Conservation (phyloP, 1,140 invertebrate genomes). For the Lepidostoma basale region DNA sequence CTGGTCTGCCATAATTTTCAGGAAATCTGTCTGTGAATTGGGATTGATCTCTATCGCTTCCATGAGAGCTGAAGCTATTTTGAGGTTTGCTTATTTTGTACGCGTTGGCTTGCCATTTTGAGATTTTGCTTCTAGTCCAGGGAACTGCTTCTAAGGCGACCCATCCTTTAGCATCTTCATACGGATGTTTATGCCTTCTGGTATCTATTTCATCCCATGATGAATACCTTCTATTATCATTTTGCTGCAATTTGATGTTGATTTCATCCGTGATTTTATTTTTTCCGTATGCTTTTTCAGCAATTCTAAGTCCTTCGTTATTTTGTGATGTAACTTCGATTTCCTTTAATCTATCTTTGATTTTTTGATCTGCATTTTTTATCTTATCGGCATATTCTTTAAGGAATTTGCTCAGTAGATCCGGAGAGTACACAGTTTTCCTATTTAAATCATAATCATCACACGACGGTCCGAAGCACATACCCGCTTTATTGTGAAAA, state of each 20-base stretch:
- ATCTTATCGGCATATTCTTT: constrained; percentile 66
- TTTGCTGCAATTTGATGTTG: constrained; percentile 50
- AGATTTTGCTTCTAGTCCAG: constrained; percentile 79
- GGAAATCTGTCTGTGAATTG: constrained; percentile 36
- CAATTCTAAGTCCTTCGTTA: constrained; percentile 51
- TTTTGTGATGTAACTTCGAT: constrained; percentile 55
- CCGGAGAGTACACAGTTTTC: constrained; percentile 52
- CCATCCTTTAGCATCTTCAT: constrained; percentile 76
- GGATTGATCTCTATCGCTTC: constrained; percentile 48
- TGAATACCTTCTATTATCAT: constrained; percentile 51
- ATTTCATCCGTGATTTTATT: constrained; percentile 46
- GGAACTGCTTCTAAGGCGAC: constrained; percentile 77
- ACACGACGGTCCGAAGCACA: constrained; percentile 58
- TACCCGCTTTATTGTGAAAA: constrained; percentile 48
- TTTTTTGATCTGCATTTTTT: constrained; percentile 56
- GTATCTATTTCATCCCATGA: constrained; percentile 61
- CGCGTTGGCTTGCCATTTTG: constrained; percentile 74
- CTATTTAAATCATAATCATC: constrained; percentile 16
- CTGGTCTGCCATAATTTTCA: constrained; percentile 28
- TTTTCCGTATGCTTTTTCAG: constrained; percentile 49
- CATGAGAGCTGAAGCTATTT: constrained; percentile 52
- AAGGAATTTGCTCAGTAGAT: constrained; percentile 65
- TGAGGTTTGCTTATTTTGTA: constrained; percentile 57
- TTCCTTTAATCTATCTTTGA: constrained; percentile 56
- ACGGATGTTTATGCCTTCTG: constrained; percentile 64